Evolutionary conservation across 2,888 invertebrate species (phyloP).

Genomic region (Machimus rusticus): DNA sequence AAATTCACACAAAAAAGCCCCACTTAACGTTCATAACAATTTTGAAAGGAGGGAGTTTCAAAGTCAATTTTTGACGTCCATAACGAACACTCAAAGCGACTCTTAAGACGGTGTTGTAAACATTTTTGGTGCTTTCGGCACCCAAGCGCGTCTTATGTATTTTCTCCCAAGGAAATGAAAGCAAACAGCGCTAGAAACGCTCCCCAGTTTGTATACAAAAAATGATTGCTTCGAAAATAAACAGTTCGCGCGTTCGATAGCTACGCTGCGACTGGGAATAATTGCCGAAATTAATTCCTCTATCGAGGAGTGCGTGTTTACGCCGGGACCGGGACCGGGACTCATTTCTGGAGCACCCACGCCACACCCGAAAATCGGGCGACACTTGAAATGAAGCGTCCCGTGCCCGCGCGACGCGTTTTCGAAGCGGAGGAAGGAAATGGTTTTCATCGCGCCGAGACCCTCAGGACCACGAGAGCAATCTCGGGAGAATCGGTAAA

Average conservation of each 20-base stretch:
- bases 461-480: not conserved
- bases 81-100: not conserved
- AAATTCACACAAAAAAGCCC: not conserved
- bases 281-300: not conserved
- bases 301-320: not conserved
- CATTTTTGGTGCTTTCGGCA: not conserved
- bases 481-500: not conserved
- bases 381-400: not conserved
- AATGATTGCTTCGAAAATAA: not conserved
- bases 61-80: not conserved
- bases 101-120: not conserved
- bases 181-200: not conserved
- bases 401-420: not conserved
- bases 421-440: not conserved
- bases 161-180: not conserved
- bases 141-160: not conserved
- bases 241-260: not conserved
- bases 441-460: not conserved
- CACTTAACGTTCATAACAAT: not conserved
- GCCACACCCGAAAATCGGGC: not conserved
- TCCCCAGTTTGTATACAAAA: not conserved
- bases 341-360: not conserved
- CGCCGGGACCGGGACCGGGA: not conserved
- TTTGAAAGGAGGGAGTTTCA: not conserved
- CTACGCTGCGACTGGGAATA: not conserved